Base-by-base conservation (phyloP, 2,113 vertebrate species). In the Hippoglossus stenolepis region DNA sequence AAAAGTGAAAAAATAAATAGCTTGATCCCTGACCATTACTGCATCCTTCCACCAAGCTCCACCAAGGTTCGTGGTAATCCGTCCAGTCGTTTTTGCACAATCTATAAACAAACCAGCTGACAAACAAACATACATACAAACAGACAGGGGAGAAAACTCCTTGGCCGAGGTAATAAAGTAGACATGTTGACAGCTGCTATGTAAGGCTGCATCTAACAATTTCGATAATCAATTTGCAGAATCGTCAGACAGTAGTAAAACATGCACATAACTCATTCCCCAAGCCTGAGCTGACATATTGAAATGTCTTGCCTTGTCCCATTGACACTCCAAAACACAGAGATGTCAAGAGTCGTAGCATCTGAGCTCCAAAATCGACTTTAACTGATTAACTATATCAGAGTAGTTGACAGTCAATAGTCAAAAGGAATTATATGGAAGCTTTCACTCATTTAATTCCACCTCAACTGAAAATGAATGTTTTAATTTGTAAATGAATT, bases 401-500 rank as follows among this genome's bases (percentile, higher is more conserved):
- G 45, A 59, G 31, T 20, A 49, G 40, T n/a, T 61, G 28, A 9
- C 24, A 18, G 38, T 54, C 12, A 1, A 6, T 43, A 45, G 38
- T 56, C 26, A 38, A 7, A 10, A 0, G 35, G 35, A 9, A 38
- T 38, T 38, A 38, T 38, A 10, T 10, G 45, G 56, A 57, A 23
- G 57, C 51, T 51, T 51, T 65, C 14, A 18, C 0, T 1, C 28
- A 51, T 65, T 59, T 2, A 26, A 20, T 45, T 58, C 2, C 10
- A 0, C 13, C 18, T 49, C 2, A 51, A 5, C 11, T 58, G 40
- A 56, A 70, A 18, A 54, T 13, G 20, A 28, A 65, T 28, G 47
- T 59, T 66, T n/a, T 23, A 8, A 47, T 75, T 57, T 70, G 35
- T 45, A 23, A 79, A 72, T n/a, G 8, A 10, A 53, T 9, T 51